These are phyloP conservation scores for Burhinus oedicnemus DNA, from an alignment of 2,113 vertebrate species.

Conservation along the genomic window DNA sequence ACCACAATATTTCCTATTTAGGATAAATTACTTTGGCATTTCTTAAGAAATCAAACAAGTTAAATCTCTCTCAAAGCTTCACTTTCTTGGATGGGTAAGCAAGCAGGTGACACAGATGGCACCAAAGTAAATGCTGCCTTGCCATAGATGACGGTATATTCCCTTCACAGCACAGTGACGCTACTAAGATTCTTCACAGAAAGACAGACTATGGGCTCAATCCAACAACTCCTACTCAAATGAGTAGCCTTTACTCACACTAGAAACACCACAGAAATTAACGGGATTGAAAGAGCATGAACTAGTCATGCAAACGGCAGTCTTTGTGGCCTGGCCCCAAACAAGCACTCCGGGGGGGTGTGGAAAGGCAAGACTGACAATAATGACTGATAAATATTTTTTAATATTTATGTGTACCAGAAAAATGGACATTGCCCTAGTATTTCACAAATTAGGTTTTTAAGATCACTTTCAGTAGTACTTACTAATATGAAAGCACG, in stretches of 20 bases:
- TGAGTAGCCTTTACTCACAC: neutral
- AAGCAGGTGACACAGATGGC: neutral
- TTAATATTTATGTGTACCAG: neutral
- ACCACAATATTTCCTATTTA: neutral
- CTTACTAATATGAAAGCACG: neutral
- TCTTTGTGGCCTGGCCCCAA: neutral
- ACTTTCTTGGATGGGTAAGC: neutral
- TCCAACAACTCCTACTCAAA: neutral
- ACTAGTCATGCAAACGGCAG: neutral
- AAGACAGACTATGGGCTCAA: neutral
- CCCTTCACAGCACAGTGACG: neutral
- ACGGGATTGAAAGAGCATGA: neutral
- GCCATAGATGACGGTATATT: fast-evolving
- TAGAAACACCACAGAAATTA: neutral
- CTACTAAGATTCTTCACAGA: neutral
- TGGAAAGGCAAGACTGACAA: neutral
- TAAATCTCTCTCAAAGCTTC: neutral
- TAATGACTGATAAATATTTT: neutral
- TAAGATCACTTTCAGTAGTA: neutral
- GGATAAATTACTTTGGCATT: neutral
- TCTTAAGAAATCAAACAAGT: neutral
- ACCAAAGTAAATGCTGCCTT: neutral
- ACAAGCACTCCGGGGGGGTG: neutral
- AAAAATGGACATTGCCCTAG: neutral
- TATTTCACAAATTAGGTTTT: neutral